Base-by-base conservation (phyloP, 2,888 invertebrate species). In the Mycalesis mineus region DNA sequence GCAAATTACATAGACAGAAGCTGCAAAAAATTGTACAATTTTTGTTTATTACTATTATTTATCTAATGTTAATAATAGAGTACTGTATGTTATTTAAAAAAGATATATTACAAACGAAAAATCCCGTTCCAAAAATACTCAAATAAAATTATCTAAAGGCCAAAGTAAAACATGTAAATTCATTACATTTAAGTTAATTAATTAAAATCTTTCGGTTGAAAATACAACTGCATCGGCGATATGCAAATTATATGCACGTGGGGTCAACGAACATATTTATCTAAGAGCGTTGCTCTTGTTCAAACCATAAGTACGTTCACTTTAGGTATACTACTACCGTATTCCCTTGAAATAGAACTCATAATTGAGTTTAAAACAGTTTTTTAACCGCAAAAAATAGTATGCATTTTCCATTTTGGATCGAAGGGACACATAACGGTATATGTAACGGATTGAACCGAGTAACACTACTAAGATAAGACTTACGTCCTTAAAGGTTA, bases 351-450 rank as follows among this genome's bases (percentile, higher is more conserved):
- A 29, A 42, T 63, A 64, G 48, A 14, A 40, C 44, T 33, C 5
- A 53, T 15, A 42, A 55, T 60, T 11, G 14, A 39, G 37, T 40
- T 31, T n/a, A 11, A 52, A 13, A 8, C 8, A 3, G 5, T n/a
- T 15, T 40, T 49, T 2, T 22, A 2, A 22, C 28, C 11, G 45
- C 11, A 54, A 36, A 48, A 52, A 51, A 11, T 22, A 36, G n/a
- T 11, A 33, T 48, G 55, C 15, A 39, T 42, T 31, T 39, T 47
- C 11, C 61, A 62, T 64, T 77, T 74, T 78, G 77, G 70, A 82
- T 82, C 78, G 69, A 85, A 84, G 84, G 86, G 82, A 82, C 80
- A 74, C 73, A 75, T 80, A 86, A 83, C 87, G 75, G 86, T 79
- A 73, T 70, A 73, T 67, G 72, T 83, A 84, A 82, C 86, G 78